A percentile compares a stretch with the other conserved stretches of the same genome.
These are phyloP conservation scores for Prosopocoilus inquinatus DNA, from an alignment of 2,888 invertebrate species.

Conservation along the genomic window DNA sequence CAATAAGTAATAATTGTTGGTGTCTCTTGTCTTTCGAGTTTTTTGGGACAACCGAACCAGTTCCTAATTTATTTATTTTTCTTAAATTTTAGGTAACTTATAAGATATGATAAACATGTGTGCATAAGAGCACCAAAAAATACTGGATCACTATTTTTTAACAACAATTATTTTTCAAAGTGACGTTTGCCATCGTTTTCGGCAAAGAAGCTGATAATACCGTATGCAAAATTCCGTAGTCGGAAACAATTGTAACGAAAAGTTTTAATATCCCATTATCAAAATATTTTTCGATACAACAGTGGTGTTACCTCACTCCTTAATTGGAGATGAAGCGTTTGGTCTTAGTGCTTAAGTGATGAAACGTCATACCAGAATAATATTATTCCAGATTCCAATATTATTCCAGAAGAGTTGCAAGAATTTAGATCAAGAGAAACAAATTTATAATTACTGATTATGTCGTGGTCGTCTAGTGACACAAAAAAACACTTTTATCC, in stretches of 20 bases:
- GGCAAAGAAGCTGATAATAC: conserved; percentile 10
- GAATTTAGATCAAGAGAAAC: conserved; percentile 4
- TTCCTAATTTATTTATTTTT: conserved; percentile 4
- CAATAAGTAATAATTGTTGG: conserved; percentile 5
- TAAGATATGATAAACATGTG: conserved; percentile 29
- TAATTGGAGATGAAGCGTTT: conserved; percentile 10
- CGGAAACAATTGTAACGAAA: conserved; percentile 6
- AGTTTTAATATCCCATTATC: conserved; percentile 4
- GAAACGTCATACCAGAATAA: conserved; percentile 7
- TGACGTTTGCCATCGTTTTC: conserved; percentile 21
- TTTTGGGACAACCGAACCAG: conserved; percentile 6
- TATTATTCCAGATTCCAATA: too few relatives aligned
- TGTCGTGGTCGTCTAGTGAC: conserved; percentile 6
- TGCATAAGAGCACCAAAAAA: conserved; percentile 18
- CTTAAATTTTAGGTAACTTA: conserved; percentile 6
- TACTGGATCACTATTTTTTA: conserved; percentile 25
- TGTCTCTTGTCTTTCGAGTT: conserved; percentile 7
- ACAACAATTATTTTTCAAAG: conserved; percentile 26
- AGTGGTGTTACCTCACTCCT: neutral
- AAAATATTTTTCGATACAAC: conserved; percentile 5
- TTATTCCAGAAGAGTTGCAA: conserved; percentile 8
- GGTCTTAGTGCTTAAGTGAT: neutral
- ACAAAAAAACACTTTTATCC: conserved; percentile 2
- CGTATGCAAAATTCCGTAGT: conserved; percentile 7
- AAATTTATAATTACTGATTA: conserved; percentile 12